A percentile compares a stretch with the other conserved stretches of the same genome.
These are phyloP conservation scores for Cheilosia impressa DNA, from an alignment of 2,888 invertebrate species.

Conservation along the genomic window DNA sequence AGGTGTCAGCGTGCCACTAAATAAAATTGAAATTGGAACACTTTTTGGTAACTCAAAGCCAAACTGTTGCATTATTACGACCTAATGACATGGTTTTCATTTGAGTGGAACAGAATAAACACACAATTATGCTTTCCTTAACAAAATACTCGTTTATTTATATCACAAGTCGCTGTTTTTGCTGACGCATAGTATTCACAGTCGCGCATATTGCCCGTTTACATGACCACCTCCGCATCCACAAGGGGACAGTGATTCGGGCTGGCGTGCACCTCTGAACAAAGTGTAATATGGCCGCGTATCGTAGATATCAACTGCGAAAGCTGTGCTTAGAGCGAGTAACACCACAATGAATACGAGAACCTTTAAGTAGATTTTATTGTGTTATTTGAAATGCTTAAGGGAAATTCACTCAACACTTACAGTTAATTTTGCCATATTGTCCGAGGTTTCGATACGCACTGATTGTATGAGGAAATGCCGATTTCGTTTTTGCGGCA, in stretches of 20 bases:
- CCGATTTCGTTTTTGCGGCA: background rate
- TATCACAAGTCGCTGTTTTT: slow-evolving; percentile 19
- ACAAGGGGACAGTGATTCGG: background rate
- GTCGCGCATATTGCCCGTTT: background rate
- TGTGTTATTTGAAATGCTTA: slow-evolving; percentile 17
- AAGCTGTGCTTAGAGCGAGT: slow-evolving; percentile 35
- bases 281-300: background rate
- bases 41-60: slow-evolving; percentile 15
- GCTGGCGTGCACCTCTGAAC: slow-evolving; percentile 9
- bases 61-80: slow-evolving; percentile 31
- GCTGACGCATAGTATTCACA: slow-evolving; percentile 14
- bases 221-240: slow-evolving; percentile 37
- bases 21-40: slow-evolving; percentile 17
- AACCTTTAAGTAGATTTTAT: slow-evolving; percentile 31
- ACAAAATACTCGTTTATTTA: slow-evolving; percentile 49
- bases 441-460: slow-evolving; percentile 17
- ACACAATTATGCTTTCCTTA: slow-evolving; percentile 44
- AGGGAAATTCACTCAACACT: slow-evolving; percentile 16
- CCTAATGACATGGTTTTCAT: slow-evolving; percentile 44
- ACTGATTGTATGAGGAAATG: slow-evolving; percentile 18
- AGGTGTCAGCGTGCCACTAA: slow-evolving; percentile 33
- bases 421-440: slow-evolving; percentile 52
- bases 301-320: slow-evolving; percentile 17
- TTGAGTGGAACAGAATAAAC: background rate
- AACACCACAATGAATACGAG: slow-evolving; percentile 39